Evolutionary conservation across 1,140 invertebrate genomes (phyloP).

Genomic region (Diorhabda sublineata): DNA sequence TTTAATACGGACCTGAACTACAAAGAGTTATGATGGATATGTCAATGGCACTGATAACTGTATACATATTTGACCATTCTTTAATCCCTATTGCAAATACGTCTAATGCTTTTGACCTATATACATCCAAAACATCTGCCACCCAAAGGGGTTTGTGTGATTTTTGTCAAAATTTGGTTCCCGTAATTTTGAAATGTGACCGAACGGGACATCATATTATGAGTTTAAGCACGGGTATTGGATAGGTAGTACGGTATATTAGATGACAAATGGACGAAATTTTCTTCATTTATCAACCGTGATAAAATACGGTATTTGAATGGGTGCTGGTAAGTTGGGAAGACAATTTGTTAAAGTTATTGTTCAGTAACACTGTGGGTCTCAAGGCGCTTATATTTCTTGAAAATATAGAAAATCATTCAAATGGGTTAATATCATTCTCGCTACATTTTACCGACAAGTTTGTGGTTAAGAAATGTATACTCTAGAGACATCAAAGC

Average conservation of each 20-base stretch:
- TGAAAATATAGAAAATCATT: too few species aligned
- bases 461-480: too few species aligned
- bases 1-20: conserved; percentile 16
- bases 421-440: too few species aligned
- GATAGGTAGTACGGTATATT: not conserved
- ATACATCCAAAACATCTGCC: conserved; percentile 34
- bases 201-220: conserved; percentile 16
- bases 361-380: not conserved
- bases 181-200: conserved; percentile 16
- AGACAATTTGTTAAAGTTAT: not conserved
- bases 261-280: not conserved
- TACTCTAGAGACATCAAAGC: too few species aligned
- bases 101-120: conserved; percentile 35
- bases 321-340: not conserved
- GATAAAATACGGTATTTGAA: not conserved
- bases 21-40: conserved; percentile 35
- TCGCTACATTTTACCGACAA: too few species aligned
- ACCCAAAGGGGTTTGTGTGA: conserved; percentile 32
- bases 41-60: conserved; percentile 33
- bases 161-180: conserved; percentile 27
- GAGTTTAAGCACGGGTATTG: not conserved
- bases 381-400: not conserved
- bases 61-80: conserved; percentile 33
- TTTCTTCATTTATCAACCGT: conserved; percentile 1
- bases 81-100: conserved; percentile 36